phyloP scores from a whole-genome alignment of 2,797 vertebrate genomes.

The Neosilurus mollespiculum region DNA sequence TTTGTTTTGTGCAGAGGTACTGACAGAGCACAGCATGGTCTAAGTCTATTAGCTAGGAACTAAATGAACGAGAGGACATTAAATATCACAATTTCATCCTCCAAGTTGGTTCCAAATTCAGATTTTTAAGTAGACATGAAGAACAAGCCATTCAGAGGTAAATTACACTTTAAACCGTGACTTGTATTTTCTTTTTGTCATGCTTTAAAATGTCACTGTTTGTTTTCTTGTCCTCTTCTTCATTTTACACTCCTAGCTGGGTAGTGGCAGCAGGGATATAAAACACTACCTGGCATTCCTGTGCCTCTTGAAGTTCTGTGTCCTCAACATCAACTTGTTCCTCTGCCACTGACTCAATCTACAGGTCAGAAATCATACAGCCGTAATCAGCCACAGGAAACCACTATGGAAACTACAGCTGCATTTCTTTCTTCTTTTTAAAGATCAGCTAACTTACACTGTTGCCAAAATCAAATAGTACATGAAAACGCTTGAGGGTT shows the following conservation, averaged over 20 bases:
- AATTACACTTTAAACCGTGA: not conserved
- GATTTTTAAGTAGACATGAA: not conserved
- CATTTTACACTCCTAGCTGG: not conserved
- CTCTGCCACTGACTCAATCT: constrained; percentile 53
- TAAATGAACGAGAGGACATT: constrained; percentile 31
- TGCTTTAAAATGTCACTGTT: not conserved
- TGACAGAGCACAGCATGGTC: not conserved
- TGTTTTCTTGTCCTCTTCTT: constrained; percentile 16
- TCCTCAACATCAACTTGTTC: constrained; percentile 52
- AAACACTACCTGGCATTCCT: constrained; percentile 57
- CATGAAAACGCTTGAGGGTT: not conserved
- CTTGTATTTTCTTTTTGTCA: too few relatives aligned
- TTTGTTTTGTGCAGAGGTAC: too few relatives aligned
- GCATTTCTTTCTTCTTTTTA: not conserved
- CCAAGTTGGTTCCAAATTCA: not conserved
- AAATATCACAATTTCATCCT: not conserved
- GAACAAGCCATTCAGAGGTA: not conserved
- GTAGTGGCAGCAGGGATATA: constrained; percentile 3
- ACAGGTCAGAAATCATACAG: constrained; percentile 51
- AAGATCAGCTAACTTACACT: not conserved
- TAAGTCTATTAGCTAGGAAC: constrained; percentile 1
- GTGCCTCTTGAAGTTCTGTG: constrained; percentile 52
- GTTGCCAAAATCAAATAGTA: not conserved
- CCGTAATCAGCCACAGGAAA: constrained; percentile 30
- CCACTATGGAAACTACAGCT: not conserved